A percentile compares a stretch with the other conserved stretches of the same genome.
Evolutionary conservation across 2,888 invertebrate species (phyloP).

Genomic region (Malachius bipustulatus): DNA sequence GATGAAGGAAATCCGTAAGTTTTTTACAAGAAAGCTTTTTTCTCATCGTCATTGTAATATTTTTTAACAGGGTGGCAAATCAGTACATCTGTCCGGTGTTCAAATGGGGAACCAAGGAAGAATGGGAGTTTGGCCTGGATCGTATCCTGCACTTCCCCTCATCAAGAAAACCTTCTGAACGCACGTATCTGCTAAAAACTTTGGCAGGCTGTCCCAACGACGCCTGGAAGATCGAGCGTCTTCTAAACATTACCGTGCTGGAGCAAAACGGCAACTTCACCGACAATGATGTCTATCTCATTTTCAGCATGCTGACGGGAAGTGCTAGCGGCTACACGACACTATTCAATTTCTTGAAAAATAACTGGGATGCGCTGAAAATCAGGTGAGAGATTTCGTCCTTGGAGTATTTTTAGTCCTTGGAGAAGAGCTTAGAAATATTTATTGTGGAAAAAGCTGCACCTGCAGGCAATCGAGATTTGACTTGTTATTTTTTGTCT

Average conservation of each 20-base stretch:
- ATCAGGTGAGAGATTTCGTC: conserved; percentile 52
- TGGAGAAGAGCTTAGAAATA: too few species aligned
- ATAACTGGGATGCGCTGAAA: conserved; percentile 59
- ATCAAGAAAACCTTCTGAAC: conserved; percentile 57
- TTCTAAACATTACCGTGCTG: conserved; percentile 57
- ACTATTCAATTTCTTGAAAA: conserved; percentile 55
- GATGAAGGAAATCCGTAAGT: conserved; percentile 73
- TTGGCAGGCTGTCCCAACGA: conserved; percentile 70
- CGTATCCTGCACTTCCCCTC: conserved; percentile 64
- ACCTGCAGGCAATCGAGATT: too few species aligned
- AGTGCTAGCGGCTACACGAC: conserved; percentile 59
- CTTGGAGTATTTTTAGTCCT: too few species aligned
- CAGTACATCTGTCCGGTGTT: conserved; percentile 71
- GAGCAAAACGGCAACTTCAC: conserved; percentile 61
- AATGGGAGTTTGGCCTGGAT: conserved; percentile 73
- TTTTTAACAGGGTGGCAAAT: conserved; percentile 51
- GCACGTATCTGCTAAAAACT: conserved; percentile 65
- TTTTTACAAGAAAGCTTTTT: too few species aligned
- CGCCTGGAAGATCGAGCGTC: conserved; percentile 50
- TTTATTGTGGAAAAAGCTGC: too few species aligned
- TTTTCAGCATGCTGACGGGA: conserved; percentile 63
- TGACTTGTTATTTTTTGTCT: too few species aligned
- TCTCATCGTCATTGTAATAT: conserved; percentile 9
- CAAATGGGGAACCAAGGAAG: conserved; percentile 65
- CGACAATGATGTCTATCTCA: conserved; percentile 61